phyloP scores from a whole-genome alignment of 2,113 vertebrate species.

The Etheostoma cragini region DNA sequence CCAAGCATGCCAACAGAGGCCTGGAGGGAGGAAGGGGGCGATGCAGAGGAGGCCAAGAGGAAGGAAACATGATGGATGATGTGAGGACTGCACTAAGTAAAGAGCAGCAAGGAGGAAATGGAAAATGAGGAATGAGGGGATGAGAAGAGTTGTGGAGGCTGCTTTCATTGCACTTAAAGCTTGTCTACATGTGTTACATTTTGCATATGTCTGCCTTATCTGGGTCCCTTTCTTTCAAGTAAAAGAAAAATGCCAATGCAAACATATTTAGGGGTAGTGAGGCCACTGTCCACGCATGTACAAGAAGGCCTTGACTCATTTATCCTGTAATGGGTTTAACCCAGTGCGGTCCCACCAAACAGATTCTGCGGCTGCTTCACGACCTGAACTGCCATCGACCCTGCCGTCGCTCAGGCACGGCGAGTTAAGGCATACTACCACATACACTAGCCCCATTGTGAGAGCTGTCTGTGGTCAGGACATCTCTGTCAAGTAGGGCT shows the following conservation, averaged over 20 bases:
- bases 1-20: conserved; percentile 45
- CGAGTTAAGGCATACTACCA: conserved; percentile 18
- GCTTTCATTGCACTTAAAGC: conserved; percentile 21
- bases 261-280: background rate
- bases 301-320: conserved; percentile 5
- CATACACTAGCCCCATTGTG: conserved; percentile 66
- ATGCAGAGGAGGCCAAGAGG: conserved; percentile 46
- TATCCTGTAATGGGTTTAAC: conserved; percentile 15
- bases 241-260: background rate
- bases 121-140: conserved; percentile 54
- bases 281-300: background rate
- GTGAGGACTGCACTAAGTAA: conserved; percentile 58
- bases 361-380: conserved; percentile 14
- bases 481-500: conserved; percentile 58
- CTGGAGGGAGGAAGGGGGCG: background rate
- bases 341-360: background rate
- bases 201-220: conserved; percentile 8
- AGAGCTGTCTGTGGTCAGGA: conserved; percentile 53
- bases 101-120: conserved; percentile 67
- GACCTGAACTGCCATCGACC: conserved; percentile 48
- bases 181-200: background rate
- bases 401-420: conserved; percentile 15
- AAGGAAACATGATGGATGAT: conserved; percentile 68
- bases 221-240: background rate
- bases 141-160: conserved; percentile 38